Percentiles rank a stretch among this genome's conserved stretches.
These are phyloP conservation scores for Myopa testacea DNA, from an alignment of 2,888 invertebrate genomes.

Conservation along the genomic window DNA sequence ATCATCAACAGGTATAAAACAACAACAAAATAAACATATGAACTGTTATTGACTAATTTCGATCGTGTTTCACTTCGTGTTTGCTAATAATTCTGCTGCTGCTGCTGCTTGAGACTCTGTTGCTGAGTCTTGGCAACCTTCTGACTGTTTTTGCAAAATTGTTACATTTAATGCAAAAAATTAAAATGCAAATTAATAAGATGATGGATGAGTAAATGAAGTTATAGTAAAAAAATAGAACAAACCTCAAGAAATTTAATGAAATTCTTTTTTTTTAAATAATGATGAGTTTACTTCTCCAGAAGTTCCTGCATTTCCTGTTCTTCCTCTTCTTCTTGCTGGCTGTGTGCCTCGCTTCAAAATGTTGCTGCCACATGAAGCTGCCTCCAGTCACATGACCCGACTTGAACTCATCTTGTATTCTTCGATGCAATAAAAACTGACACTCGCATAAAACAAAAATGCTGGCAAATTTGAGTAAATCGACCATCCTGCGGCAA, in stretches of 20 bases:
- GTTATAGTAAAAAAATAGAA: too few relatives aligned
- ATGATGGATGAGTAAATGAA: too few relatives aligned
- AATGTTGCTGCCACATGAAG: not conserved
- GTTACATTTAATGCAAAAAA: not conserved
- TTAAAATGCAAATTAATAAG: too few relatives aligned
- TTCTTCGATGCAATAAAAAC: not conserved
- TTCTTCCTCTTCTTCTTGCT: not conserved
- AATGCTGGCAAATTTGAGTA: not conserved
- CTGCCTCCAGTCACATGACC: not conserved
- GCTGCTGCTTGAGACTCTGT: not conserved
- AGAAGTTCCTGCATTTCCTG: not conserved
- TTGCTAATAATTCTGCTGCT: not conserved
- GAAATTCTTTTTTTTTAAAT: too few relatives aligned
- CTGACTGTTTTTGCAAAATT: too few relatives aligned
- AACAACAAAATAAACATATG: not conserved
- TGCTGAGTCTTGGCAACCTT: too few relatives aligned
- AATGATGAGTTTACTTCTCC: not conserved
- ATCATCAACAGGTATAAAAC: too few relatives aligned
- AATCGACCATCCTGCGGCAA: not conserved
- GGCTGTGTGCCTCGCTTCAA: not conserved
- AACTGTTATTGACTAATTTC: slow-evolving; percentile 26
- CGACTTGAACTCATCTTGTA: not conserved
- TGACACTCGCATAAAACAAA: not conserved
- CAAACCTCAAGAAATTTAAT: too few relatives aligned
- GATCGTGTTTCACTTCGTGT: slow-evolving; percentile 2